Conservation (phyloP, 2,888 invertebrate species). For the Hemithea aestivaria region DNA sequence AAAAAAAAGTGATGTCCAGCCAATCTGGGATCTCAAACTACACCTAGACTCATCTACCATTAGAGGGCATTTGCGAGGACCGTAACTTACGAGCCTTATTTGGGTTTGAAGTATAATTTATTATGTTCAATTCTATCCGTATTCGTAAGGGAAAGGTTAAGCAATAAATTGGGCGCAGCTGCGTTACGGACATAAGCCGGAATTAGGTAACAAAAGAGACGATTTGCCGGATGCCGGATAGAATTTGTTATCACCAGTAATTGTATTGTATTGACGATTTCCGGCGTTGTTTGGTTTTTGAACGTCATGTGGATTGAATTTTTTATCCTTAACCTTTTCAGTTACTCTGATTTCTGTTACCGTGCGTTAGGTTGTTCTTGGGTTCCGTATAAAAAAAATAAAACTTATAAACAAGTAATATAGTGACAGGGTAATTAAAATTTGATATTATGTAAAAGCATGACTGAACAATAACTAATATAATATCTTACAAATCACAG, state of each 20-base stretch:
- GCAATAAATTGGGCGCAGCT: constrained; percentile 70
- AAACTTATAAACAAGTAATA: no score
- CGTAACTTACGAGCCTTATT: constrained; percentile 73
- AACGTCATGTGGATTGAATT: constrained; percentile 3
- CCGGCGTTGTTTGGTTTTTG: not conserved
- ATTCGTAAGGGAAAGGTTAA: constrained; percentile 69
- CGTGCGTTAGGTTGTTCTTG: no score
- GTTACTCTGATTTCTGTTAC: no score
- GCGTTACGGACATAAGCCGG: constrained; percentile 67
- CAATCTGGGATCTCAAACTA: no score
- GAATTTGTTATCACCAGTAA: constrained; percentile 19
- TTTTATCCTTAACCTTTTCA: no score
- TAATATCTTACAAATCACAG: no score
- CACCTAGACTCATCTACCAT: constrained; percentile 63
- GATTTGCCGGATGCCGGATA: constrained; percentile 56
- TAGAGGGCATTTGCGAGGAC: constrained; percentile 57
- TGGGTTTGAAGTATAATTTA: constrained; percentile 77
- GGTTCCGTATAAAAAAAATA: no score
- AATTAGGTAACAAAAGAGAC: constrained; percentile 70
- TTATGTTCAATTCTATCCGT: constrained; percentile 73
- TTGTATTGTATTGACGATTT: constrained; percentile 10
- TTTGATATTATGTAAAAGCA: no score
- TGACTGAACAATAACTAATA: no score
- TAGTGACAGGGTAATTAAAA: no score
- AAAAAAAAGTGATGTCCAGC: no score